Percentiles rank a stretch among this genome's conserved stretches.
Evolutionary conservation across 2,113 vertebrate genomes (phyloP).

Genomic region (Oceanites oceanicus): DNA sequence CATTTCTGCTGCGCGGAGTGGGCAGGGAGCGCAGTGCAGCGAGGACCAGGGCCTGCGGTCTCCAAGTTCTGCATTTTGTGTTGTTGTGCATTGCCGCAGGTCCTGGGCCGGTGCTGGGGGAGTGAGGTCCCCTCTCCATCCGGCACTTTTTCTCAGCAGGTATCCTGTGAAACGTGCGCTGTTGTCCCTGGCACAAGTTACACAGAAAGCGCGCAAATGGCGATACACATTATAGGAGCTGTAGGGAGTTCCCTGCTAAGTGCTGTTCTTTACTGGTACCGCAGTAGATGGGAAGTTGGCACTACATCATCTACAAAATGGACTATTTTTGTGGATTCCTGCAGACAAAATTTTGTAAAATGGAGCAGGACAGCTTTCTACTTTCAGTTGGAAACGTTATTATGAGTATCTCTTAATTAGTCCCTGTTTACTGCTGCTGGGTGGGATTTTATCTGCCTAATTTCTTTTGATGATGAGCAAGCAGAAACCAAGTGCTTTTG

Average conservation of each 20-base stretch:
- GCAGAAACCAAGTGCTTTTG: neutral
- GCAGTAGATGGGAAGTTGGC: neutral
- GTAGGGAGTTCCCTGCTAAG: neutral
- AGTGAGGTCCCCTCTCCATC: neutral
- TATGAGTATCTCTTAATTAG: neutral
- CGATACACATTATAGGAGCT: fast-evolving
- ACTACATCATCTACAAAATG: neutral
- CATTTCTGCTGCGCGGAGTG: neutral
- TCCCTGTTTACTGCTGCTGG: neutral
- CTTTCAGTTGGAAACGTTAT: neutral
- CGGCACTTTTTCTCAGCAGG: neutral
- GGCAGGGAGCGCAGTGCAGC: neutral
- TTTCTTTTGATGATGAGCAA: neutral
- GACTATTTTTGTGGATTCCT: neutral
- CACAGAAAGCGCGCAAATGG: neutral
- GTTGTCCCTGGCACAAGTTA: neutral
- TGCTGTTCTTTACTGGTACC: neutral
- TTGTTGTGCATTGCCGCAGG: neutral
- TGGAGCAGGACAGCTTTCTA: neutral
- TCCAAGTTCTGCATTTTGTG: neutral
- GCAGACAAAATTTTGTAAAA: neutral
- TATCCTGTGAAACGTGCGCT: fast-evolving
- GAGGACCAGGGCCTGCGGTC: neutral
- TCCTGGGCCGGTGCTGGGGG: neutral
- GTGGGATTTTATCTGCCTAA: neutral